Evolutionary conservation across 2,888 invertebrate species (phyloP).

Genomic region (Trachelus iudaicus): DNA sequence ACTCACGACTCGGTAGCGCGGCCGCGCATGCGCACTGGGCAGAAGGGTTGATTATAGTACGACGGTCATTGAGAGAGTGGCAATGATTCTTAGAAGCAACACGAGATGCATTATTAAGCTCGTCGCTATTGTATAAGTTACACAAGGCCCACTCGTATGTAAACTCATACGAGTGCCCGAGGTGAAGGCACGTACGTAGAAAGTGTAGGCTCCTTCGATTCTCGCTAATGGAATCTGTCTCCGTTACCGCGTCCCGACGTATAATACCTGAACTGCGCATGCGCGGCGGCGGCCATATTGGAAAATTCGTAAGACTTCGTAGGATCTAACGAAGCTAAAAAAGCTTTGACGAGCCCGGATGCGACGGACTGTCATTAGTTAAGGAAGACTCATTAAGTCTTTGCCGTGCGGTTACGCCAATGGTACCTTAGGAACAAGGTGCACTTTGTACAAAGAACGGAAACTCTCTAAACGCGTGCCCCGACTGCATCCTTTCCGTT

Average conservation of each 20-base stretch:
- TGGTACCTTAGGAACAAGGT: background rate
- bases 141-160: background rate
- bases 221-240: conserved; percentile 22
- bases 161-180: background rate
- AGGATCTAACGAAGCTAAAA: background rate
- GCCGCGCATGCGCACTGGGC: background rate
- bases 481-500: conserved; percentile 19
- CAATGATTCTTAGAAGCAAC: conserved; percentile 35
- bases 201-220: conserved; percentile 26
- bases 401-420: background rate
- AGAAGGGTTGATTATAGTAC: background rate
- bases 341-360: background rate
- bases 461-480: conserved; percentile 20
- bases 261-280: background rate
- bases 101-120: conserved; percentile 33
- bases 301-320: background rate
- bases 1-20: background rate
- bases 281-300: background rate
- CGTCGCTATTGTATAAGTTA: conserved; percentile 20
- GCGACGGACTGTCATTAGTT: background rate
- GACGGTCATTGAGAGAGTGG: conserved; percentile 11
- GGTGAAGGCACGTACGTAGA: background rate
- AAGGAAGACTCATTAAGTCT: background rate
- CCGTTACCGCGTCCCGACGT: background rate
- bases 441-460: background rate